A percentile compares a stretch with the other conserved stretches of the same genome.
phyloP scores from a whole-genome alignment of 1,140 invertebrate species.

The Cydia amplana region DNA sequence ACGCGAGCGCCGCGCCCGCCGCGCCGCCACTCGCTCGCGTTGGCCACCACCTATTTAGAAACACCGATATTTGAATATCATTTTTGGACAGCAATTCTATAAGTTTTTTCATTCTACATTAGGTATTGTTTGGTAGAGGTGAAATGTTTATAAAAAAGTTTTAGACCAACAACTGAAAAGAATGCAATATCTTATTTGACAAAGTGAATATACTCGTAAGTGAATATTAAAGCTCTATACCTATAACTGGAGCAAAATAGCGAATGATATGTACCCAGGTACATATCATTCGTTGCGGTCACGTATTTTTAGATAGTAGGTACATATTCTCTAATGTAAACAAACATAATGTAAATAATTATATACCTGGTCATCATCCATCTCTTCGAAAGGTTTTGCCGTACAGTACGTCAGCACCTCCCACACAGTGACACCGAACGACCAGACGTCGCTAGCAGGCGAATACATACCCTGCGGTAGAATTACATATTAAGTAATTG shows the following conservation, averaged over 20 bases:
- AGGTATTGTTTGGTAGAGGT: too few species aligned
- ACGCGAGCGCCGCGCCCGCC: constrained; percentile 64
- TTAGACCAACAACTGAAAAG: too few species aligned
- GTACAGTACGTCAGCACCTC: constrained; percentile 87
- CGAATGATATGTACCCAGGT: too few species aligned
- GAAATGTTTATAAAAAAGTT: too few species aligned
- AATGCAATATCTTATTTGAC: too few species aligned
- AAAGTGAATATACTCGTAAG: too few species aligned
- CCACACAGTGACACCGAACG: constrained; percentile 89
- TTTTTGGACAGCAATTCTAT: too few species aligned
- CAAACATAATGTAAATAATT: background rate
- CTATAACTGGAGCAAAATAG: too few species aligned
- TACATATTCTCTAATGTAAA: background rate
- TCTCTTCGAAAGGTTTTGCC: constrained; percentile 86
- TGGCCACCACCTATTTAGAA: constrained; percentile 82
- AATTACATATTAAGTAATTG: background rate
- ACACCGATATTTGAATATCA: constrained; percentile 15
- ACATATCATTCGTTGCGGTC: too few species aligned
- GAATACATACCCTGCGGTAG: constrained; percentile 84
- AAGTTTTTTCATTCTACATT: too few species aligned
- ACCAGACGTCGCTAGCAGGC: constrained; percentile 88
- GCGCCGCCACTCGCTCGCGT: constrained; percentile 84
- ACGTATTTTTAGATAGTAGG: too few species aligned
- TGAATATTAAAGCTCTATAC: too few species aligned
- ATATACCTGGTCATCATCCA: constrained; percentile 84